Percentiles rank a stretch among this genome's conserved stretches.
phyloP scores from a whole-genome alignment of 2,888 invertebrate genomes.

The Crepidodera aurea region DNA sequence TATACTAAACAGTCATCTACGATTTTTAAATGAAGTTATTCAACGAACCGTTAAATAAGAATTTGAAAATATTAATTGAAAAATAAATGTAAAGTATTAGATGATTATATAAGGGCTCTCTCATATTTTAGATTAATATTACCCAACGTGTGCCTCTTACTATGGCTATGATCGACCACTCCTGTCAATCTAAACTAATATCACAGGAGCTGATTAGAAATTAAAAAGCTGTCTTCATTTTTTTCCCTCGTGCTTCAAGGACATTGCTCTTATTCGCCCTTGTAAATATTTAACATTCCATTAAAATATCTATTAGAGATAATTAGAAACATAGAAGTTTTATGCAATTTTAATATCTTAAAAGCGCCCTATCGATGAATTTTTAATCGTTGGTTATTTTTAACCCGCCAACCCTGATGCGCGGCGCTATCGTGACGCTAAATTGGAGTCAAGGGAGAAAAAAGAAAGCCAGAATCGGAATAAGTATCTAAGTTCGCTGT shows the following conservation, averaged over 20 bases:
- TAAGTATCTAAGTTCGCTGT: no score
- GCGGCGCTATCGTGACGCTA: background rate
- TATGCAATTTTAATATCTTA: constrained; percentile 58
- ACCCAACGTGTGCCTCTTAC: no score
- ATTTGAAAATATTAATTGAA: no score
- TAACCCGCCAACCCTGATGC: constrained; percentile 32
- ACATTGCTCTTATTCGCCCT: constrained; percentile 9
- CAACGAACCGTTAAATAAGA: no score
- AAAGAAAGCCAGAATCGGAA: no score
- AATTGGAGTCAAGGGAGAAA: no score
- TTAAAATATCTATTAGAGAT: constrained; percentile 53
- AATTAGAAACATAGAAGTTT: constrained; percentile 57
- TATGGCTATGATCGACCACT: background rate
- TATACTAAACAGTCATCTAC: no score
- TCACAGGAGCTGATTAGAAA: background rate
- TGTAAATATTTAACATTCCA: constrained; percentile 50
- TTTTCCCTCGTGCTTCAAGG: background rate
- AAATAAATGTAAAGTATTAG: no score
- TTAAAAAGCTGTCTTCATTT: background rate
- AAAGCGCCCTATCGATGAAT: constrained; percentile 54
- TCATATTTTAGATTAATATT: no score
- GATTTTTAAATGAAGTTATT: no score
- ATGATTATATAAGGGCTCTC: no score
- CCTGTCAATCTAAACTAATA: background rate
- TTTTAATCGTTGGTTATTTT: constrained; percentile 50